A percentile compares a stretch with the other conserved stretches of the same genome.
Conservation (phyloP, 1,140 invertebrate species). For the Lineus longissimus region DNA sequence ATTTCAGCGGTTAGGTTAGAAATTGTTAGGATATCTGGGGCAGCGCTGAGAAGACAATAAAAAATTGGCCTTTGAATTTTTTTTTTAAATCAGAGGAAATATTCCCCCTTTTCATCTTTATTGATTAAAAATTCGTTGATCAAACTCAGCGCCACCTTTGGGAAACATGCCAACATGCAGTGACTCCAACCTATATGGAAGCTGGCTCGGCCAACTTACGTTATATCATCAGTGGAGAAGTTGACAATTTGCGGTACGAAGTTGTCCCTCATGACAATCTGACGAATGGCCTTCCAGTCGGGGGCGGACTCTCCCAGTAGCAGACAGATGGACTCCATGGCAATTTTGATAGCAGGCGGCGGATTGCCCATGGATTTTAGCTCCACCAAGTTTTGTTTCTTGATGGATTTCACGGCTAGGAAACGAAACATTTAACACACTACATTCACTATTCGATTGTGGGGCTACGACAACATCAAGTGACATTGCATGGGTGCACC, state of each 20-base stretch:
- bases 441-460: not conserved
- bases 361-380: conserved; percentile 98
- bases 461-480: no score
- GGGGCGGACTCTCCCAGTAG: conserved; percentile 94
- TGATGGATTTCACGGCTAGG: conserved; percentile 97
- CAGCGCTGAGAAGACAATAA: no score
- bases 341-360: conserved; percentile 93
- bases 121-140: no score
- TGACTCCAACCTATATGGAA: no score
- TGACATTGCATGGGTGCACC: not conserved
- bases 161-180: no score
- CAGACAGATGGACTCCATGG: conserved; percentile 97
- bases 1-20: no score
- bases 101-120: no score
- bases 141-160: no score
- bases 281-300: conserved; percentile 97
- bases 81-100: no score
- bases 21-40: no score
- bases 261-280: conserved; percentile 97
- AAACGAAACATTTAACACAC: conserved; percentile 10
- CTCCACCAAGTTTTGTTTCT: conserved; percentile 98
- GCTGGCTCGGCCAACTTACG: conserved; percentile 64
- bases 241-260: conserved; percentile 99
- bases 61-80: no score
- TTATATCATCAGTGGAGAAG: conserved; percentile 96